Percentiles rank a stretch among this genome's conserved stretches.
These are phyloP conservation scores for Cyprinodon diabolis DNA, from an alignment of 2,797 vertebrate genomes.

Conservation along the genomic window DNA sequence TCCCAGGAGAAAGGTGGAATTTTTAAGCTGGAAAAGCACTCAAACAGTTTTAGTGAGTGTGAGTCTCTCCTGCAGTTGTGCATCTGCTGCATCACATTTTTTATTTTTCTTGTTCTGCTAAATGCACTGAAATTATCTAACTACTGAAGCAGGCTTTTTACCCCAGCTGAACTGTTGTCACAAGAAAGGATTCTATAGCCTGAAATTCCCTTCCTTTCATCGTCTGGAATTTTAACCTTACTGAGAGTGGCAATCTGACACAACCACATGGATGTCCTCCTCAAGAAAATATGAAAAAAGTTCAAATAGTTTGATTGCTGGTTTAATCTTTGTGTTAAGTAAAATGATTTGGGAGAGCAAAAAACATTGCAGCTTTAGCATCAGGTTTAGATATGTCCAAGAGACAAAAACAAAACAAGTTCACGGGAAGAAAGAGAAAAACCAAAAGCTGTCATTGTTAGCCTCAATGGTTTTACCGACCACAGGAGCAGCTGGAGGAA, in stretches of 20 bases:
- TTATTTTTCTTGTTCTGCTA: background rate
- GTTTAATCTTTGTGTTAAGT: background rate
- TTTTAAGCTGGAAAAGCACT: background rate
- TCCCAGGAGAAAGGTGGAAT: background rate
- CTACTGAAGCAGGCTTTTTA: background rate
- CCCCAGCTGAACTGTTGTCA: background rate
- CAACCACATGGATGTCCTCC: background rate
- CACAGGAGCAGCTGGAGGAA: background rate
- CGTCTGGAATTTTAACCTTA: background rate
- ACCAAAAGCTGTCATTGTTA: too few relatives aligned
- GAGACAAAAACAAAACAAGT: background rate
- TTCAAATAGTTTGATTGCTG: background rate
- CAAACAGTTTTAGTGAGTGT: background rate
- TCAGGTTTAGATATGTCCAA: background rate
- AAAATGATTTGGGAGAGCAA: background rate
- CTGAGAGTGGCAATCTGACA: background rate
- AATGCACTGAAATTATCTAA: background rate
- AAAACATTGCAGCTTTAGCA: background rate
- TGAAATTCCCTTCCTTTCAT: background rate
- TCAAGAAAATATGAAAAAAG: background rate
- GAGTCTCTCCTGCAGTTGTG: background rate
- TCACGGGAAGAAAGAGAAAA: too few relatives aligned
- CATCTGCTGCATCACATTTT: background rate
- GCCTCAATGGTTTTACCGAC: too few relatives aligned
- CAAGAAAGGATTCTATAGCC: constrained; percentile 1